Base-by-base conservation (phyloP, 1,140 invertebrate species). In the Drosophila oshimai region DNA sequence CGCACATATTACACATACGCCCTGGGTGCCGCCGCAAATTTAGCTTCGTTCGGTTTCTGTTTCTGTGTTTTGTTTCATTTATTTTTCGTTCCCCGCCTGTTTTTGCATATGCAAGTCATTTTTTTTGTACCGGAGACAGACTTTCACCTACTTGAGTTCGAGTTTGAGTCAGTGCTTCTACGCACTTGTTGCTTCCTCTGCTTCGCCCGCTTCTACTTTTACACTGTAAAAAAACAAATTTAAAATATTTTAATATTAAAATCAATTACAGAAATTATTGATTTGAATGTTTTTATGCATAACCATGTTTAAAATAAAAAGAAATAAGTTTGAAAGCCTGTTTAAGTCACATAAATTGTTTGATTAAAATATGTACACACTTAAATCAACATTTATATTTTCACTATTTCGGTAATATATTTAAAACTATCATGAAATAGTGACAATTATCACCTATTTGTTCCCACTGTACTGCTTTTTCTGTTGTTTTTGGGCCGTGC, bases 91-190 rank as follows among this genome's bases (percentile, higher is more conserved):
- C 24, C 22, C 20, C n/a, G 28, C n/a, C n/a, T n/a, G 53, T 78
- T 81, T 83, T 83, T 83, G 79, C 79, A 83, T 83, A 84, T 83
- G 80, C 81, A 86, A 86, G 80, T 86, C 80, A 86, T n/a, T n/a
- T n/a, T n/a, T n/a, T n/a, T n/a, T n/a, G n/a, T n/a, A n/a, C 81
- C 78, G 55, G 24, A 50, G 75, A 64, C 42, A 70, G 81, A 86
- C 81, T 87, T 81, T 88, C 83, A 86, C 81, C 83, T 83, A 88
- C 76, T 75, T 87, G 80, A 84, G 60, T 87, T 83, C 87, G 53
- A 46, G 12, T n/a, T 37, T 29, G 34, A 12, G 58, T 36, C n/a
- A 51, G 44, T 55, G 55, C 71, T 72, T 73, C 76, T 87, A 86
- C 81, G 81, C 81, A 86, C 81, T 87, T 81, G 67, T 36, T 49